phyloP scores from a whole-genome alignment of 2,888 invertebrate species.

The Cephus sareptanus region DNA sequence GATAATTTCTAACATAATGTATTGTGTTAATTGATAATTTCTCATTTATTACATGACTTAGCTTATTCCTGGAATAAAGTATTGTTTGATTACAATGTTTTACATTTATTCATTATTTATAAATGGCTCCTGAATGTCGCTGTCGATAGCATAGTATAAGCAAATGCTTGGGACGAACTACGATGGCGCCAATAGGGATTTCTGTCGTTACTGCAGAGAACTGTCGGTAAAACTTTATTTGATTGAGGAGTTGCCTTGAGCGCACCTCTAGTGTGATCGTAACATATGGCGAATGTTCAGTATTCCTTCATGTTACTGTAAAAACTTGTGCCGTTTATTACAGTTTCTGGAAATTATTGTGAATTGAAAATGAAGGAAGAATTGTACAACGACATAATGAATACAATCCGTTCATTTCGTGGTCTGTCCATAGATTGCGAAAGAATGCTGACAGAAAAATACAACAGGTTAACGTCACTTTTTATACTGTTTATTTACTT shows the following conservation, averaged over 20 bases:
- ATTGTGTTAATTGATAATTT: too few species aligned
- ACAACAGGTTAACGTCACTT: constrained; percentile 67
- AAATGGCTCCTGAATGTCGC: not conserved
- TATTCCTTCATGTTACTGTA: not conserved
- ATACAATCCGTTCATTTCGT: constrained; percentile 69
- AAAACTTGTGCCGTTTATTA: not conserved
- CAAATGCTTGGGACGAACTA: not conserved
- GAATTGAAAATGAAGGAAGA: constrained; percentile 49
- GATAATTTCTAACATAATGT: not conserved
- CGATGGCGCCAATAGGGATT: not conserved
- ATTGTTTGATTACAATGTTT: not conserved
- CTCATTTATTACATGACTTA: not conserved
- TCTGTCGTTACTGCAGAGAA: not conserved
- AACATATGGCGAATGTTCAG: not conserved
- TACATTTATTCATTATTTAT: not conserved
- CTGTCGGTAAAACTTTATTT: not conserved
- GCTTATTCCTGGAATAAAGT: too few species aligned
- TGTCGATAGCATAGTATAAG: not conserved
- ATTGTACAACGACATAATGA: constrained; percentile 69
- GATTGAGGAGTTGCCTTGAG: not conserved
- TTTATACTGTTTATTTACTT: constrained; percentile 20
- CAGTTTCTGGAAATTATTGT: not conserved
- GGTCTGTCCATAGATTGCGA: constrained; percentile 73
- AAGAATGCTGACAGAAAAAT: constrained; percentile 70
- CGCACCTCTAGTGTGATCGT: not conserved